These are phyloP conservation scores for Aphaenogaster ashmeadi DNA, from an alignment of 1,140 invertebrate species.

Conservation along the genomic window DNA sequence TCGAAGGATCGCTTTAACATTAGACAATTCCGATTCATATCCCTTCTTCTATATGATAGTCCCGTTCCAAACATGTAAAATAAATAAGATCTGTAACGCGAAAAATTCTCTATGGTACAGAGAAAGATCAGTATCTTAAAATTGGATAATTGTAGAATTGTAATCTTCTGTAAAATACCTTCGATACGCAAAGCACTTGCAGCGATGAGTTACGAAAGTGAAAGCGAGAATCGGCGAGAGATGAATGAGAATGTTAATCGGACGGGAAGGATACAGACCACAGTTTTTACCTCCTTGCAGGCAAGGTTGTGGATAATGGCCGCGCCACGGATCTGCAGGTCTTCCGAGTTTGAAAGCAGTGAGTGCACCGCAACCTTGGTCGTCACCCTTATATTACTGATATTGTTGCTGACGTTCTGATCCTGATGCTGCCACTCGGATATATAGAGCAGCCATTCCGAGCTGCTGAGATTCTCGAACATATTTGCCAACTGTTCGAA, in stretches of 20 bases:
- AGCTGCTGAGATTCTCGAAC: constrained; percentile 95
- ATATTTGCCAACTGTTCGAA: constrained; percentile 93
- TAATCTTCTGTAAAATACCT: background rate
- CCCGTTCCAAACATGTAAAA: background rate
- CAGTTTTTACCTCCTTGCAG: constrained; percentile 98
- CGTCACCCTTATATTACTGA: constrained; percentile 96
- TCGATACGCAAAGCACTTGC: background rate
- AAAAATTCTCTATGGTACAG: background rate
- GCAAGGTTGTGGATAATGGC: constrained; percentile 97
- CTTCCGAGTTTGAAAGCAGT: constrained; percentile 91
- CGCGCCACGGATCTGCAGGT: constrained; percentile 93
- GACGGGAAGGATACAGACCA: constrained; percentile 92
- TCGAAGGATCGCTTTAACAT: constrained; percentile 24
- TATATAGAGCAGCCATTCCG: constrained; percentile 97
- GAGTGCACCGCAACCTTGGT: constrained; percentile 96
- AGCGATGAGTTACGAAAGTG: constrained; percentile 34
- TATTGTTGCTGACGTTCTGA: constrained; percentile 93
- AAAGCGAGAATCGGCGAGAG: constrained; percentile 47
- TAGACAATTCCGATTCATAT: background rate
- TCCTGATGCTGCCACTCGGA: constrained; percentile 94
- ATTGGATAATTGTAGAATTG: background rate
- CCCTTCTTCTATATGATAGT: background rate
- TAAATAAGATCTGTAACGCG: background rate
- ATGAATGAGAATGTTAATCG: constrained; percentile 65
- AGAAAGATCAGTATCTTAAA: background rate